Conservation (phyloP, 2,888 invertebrate genomes). For the Eubasilissa splendida region DNA sequence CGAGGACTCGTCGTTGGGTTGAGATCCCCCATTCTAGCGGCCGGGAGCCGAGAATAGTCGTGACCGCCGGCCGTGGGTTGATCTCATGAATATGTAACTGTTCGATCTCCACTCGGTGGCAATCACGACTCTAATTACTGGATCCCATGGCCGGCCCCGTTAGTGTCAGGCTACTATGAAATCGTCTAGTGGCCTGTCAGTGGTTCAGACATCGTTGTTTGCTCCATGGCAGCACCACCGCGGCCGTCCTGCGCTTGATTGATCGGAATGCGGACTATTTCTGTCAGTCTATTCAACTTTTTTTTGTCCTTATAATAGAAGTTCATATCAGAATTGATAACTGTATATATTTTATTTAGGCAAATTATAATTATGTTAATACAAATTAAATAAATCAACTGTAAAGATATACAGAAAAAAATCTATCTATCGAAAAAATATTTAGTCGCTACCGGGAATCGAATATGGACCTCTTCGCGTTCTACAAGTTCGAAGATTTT, state of each 20-base stretch:
- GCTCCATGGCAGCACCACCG: conserved; percentile 19
- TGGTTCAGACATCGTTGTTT: not conserved
- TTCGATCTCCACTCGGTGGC: conserved; percentile 42
- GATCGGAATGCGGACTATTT: not conserved
- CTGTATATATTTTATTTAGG: too few species aligned
- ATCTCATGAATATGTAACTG: conserved; percentile 47
- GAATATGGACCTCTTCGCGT: too few species aligned
- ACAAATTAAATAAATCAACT: too few species aligned
- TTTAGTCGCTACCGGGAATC: too few species aligned
- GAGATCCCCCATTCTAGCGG: conserved; percentile 15
- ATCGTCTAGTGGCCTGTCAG: not conserved
- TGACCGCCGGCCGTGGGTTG: conserved; percentile 18
- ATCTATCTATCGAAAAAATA: too few species aligned
- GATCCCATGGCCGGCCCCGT: conserved; percentile 39
- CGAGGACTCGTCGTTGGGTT: conserved; percentile 15
- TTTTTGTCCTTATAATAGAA: too few species aligned
- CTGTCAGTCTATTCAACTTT: too few species aligned
- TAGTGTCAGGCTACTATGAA: conserved; percentile 26
- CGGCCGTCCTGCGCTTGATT: conserved; percentile 5
- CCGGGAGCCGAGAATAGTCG: conserved; percentile 22
- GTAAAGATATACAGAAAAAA: too few species aligned
- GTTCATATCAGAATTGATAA: too few species aligned
- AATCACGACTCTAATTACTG: conserved; percentile 57
- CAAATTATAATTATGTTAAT: too few species aligned
- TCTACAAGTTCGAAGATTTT: too few species aligned